Percentiles rank a stretch among this genome's conserved stretches.
These are phyloP conservation scores for Cynopterus sphinx DNA, from an alignment of 2,797 vertebrate genomes.

Conservation along the genomic window DNA sequence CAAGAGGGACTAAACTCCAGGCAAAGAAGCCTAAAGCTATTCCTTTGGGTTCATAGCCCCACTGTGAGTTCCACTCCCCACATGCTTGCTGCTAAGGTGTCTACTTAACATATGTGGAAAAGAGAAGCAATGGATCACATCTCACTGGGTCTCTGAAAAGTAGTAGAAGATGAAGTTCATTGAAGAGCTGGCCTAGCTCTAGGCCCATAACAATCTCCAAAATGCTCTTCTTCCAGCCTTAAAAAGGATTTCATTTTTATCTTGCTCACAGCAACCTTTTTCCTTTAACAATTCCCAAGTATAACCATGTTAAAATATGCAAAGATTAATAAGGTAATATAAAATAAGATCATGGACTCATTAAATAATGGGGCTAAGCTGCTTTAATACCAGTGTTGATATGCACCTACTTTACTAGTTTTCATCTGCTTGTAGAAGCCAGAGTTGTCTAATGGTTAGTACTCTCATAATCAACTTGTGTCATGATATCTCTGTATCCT, in stretches of 20 bases:
- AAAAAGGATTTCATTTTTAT: not conserved
- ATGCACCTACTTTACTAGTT: conserved; percentile 35
- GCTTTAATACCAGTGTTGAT: conserved; percentile 31
- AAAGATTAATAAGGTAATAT: conserved; percentile 40
- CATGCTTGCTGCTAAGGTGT: not conserved
- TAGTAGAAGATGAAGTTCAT: not conserved
- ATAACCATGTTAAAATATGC: conserved; percentile 1
- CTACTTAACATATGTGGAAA: not conserved
- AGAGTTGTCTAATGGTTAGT: not conserved
- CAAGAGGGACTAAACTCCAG: not conserved
- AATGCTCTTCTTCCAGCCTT: not conserved
- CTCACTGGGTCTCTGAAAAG: not conserved
- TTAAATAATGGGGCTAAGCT: conserved; percentile 39
- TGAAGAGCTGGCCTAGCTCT: not conserved
- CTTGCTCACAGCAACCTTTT: not conserved
- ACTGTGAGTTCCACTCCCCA: not conserved
- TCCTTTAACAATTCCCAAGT: not conserved
- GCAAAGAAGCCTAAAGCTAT: not conserved
- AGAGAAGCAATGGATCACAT: not conserved
- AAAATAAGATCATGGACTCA: not conserved
- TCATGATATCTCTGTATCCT: not conserved
- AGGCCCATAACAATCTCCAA: not conserved
- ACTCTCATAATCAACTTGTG: not conserved
- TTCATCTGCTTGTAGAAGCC: not conserved
- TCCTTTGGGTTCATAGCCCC: not conserved